Base-by-base conservation (phyloP, 1,140 invertebrate genomes). In the Heliconius melpomene region DNA sequence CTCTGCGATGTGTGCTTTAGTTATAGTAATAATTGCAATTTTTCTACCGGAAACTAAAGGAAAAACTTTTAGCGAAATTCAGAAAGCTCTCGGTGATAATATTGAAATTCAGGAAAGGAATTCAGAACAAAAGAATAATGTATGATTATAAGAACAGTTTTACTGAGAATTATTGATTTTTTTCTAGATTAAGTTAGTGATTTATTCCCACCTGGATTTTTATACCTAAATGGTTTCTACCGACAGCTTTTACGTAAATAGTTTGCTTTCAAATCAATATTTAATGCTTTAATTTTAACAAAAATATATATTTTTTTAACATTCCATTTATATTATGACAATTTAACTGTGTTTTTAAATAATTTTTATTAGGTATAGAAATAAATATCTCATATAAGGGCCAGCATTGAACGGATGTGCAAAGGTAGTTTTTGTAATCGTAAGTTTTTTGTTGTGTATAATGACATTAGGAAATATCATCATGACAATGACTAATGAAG, bases 31-130 rank as follows among this genome's bases (percentile, higher is more conserved):
- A 7, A 73, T 84, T 32, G 78, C 76, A 5, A 11, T 82, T 3
- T 84, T 79, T 50, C 20, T 84, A 57, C 83, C 83, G 16, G 83
- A 84, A 72, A 84, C 83, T 8, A 84, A 82, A 50, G 83, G 83
- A 2, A 84, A 84, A 71, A 78, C 78, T 13, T 84, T 84, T 50
- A 70, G 50, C 38, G 83, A 84, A 54, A 84, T 84, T 38, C 83
- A 84, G 38, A 71, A 60, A 40, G 75, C 60, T 50, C 57, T 78
- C 16, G 79, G 79, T 52, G 72, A 71, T 3, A 71, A 52, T 38
- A 20, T 32, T 20, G 52, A 71, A 13, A 5, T 72, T 75, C 26
- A 52, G 7, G 74, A 75, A 18, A 66, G 11, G 74, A 71, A 75
- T 13, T 1, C 18, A 52, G 29, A 60, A 16, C 32, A 40, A 13